Conservation (phyloP, 1,140 invertebrate genomes). For the Drosophila tropicalis region DNA sequence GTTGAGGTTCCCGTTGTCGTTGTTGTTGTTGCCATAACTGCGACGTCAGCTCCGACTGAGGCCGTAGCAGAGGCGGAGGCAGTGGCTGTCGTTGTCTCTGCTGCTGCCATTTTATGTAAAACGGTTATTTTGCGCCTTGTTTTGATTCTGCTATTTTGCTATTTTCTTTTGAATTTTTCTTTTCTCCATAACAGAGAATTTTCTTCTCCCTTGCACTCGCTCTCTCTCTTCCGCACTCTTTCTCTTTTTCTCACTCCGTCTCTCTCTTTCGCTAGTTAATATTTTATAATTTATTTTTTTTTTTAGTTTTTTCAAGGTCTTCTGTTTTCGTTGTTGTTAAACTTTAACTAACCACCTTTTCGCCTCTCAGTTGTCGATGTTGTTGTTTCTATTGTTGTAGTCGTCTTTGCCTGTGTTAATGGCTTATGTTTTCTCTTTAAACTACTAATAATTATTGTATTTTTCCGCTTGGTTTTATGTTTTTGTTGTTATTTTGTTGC, state of each 20-base stretch:
- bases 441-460: constrained; percentile 36
- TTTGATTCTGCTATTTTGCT: constrained; percentile 30
- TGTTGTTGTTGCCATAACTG: constrained; percentile 44
- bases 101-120: constrained; percentile 56
- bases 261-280: constrained; percentile 50
- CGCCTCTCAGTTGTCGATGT: constrained; percentile 28
- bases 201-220: not conserved
- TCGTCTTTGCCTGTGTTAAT: constrained; percentile 6
- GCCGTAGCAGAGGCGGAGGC: constrained; percentile 22
- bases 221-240: constrained; percentile 34
- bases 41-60: constrained; percentile 38
- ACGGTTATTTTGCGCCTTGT: constrained; percentile 25
- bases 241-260: constrained; percentile 36
- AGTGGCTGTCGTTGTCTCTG: constrained; percentile 62
- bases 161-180: constrained; percentile 38
- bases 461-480: constrained; percentile 60
- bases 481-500: constrained; percentile 38
- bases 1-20: constrained; percentile 13
- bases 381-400: constrained; percentile 18
- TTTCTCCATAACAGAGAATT: constrained; percentile 73
- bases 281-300: constrained; percentile 43
- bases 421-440: constrained; percentile 63
- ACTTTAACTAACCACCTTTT: constrained; percentile 55
- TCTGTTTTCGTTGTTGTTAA: constrained; percentile 44
- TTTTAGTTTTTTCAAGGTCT: constrained; percentile 80